phyloP scores from a whole-genome alignment of 1,140 invertebrate species.

The Drosophila nebulosa region DNA sequence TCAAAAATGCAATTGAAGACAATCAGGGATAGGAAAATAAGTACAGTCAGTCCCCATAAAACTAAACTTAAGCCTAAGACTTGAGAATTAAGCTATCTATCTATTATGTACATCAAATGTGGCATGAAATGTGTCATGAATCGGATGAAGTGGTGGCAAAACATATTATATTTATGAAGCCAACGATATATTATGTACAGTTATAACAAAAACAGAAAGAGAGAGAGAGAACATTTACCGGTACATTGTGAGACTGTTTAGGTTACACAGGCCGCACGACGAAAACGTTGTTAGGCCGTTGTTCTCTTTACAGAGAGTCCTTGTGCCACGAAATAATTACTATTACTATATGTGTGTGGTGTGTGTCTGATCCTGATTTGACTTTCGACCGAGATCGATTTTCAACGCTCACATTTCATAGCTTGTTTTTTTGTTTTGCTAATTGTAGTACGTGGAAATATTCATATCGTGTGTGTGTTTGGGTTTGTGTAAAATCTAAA shows the following conservation, averaged over 20 bases:
- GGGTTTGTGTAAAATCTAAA: neutral
- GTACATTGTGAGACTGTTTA: conserved; percentile 76
- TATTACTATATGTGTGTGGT: conserved; percentile 12
- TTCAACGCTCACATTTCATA: conserved; percentile 11
- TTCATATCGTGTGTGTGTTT: neutral
- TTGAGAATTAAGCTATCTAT: neutral
- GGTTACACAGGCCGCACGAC: conserved; percentile 73
- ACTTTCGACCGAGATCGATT: conserved; percentile 9
- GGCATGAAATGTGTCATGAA: neutral
- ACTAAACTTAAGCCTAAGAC: neutral
- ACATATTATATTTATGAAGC: neutral
- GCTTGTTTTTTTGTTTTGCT: neutral
- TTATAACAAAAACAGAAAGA: conserved; percentile 16
- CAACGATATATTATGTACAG: conserved; percentile 7
- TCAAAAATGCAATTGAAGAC: too few relatives aligned
- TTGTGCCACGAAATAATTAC: neutral
- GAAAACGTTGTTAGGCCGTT: conserved; percentile 76
- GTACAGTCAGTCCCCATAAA: neutral
- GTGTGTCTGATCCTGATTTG: conserved; percentile 9
- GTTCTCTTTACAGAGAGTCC: conserved; percentile 30
- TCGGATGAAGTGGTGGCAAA: neutral
- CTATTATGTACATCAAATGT: neutral
- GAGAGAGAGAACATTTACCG: conserved; percentile 60
- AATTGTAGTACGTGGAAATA: conserved; percentile 1
- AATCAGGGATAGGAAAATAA: neutral